Base-by-base conservation (phyloP, 1,140 invertebrate species). In the Conopomorpha cramerella region DNA sequence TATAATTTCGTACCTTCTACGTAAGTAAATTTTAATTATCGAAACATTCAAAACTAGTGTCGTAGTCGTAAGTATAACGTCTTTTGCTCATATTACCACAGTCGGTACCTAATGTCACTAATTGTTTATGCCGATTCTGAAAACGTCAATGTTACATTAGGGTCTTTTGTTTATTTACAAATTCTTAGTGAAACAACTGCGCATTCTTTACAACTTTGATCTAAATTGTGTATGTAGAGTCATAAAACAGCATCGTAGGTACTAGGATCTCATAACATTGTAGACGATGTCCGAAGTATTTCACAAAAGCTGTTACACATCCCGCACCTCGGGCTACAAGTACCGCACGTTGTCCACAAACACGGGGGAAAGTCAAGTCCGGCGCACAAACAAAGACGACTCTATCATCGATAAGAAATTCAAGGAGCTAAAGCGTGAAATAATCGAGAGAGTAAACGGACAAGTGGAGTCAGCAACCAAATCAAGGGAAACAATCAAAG, bases 301-400 rank as follows among this genome's bases (percentile, higher is more conserved):
- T 28, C 57, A 59, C 38, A 64, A 60, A 38, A 60, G 44, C 17
- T 67, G 56, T 36, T 70, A 70, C 38, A 68, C 57, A 4, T 43
- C 58, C 0, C 51, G 64, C 1, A 59, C 50, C 25, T 32, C 53
- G 3, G 63, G 67, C 4, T 72, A 72, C 32, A 73, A 73, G 40
- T 73, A 66, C 41, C 49, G 68, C 1, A 66, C 60, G 8, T 37
- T 66, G 2, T 65, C 64, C 6, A 70, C 65, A 1, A 72, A 61
- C 31, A 70, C 65, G 0, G 61, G 59, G 0, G 56, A 61, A 4
- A 52, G 42, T 16, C 53, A 34, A 32, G n/a, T n/a, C n/a, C 30
- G 36, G 17, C 36, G 51, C 23, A 39, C 56, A 16, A 49, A 31
- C 28, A 51, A 44, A 19, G 51, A 59, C 30, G 60, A 54, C 16